Evolutionary conservation across 2,888 invertebrate genomes (phyloP).

Genomic region (Melinaea marsaeus): DNA sequence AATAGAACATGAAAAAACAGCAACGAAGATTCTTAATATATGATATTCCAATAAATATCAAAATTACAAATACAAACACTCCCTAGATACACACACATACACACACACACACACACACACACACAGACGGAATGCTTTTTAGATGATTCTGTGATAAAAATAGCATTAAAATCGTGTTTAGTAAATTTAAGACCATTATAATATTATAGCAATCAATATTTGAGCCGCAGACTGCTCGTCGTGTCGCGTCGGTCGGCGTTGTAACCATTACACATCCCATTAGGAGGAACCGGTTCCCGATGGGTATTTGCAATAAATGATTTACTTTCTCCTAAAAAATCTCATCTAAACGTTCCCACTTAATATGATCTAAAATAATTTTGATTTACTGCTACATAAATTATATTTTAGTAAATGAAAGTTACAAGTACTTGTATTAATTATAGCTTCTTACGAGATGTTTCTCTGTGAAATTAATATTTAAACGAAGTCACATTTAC

Average conservation of each 20-base stretch:
- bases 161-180: too few species aligned
- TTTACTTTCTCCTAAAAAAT: slow-evolving; percentile 73
- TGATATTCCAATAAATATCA: too few species aligned
- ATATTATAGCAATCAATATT: neutral
- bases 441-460: neutral
- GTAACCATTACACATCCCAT: slow-evolving; percentile 31
- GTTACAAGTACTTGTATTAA: slow-evolving; percentile 15
- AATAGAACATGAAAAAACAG: too few species aligned
- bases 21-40: too few species aligned
- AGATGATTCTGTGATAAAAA: too few species aligned
- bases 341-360: slow-evolving; percentile 47
- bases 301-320: slow-evolving; percentile 66
- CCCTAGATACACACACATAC: too few species aligned
- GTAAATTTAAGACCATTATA: neutral
- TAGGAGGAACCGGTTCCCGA: slow-evolving; percentile 55
- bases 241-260: slow-evolving; percentile 43
- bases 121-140: too few species aligned
- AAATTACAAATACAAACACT: too few species aligned
- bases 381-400: slow-evolving; percentile 53
- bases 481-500: too few species aligned
- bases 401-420: slow-evolving; percentile 34
- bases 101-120: too few species aligned
- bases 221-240: slow-evolving; percentile 11
- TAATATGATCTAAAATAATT: slow-evolving; percentile 52
- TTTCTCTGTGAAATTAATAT: too few species aligned